Evolutionary conservation across 2,113 vertebrate species (phyloP), one percentile per base, ranked within the genome.

Genomic region (Rutilus rutilus): DNA sequence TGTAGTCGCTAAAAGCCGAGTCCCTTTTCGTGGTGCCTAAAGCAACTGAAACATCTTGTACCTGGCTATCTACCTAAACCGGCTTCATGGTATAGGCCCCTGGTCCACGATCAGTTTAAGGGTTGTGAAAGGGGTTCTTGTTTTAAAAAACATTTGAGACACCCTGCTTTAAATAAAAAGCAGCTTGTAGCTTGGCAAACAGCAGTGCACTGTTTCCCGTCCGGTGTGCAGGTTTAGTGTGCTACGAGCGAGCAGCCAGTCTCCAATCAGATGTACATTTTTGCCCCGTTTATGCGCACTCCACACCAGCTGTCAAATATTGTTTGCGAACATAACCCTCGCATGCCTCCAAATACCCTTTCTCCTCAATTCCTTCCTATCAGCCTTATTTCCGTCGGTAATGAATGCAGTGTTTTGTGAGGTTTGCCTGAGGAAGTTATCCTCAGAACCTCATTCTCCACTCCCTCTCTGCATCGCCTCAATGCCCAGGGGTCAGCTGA

Each of bases 381-480:
- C 30, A 85, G 42, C n/a, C 64, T 85, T 87, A 85, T 87, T 89
- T 89, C 73, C 78, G 33, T 6, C 12, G 82, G 36, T 89, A 89
- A 89, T 89, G 88, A 88, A 90, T 85, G 79, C 45, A 64, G 79
- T 89, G 89, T 92, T 91, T 92, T 92, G 91, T 90, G 90, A 88
- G 85, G 88, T 90, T 92, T 90, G 87, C 92, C 89, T 76, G 79
- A 84, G 78, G 82, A 87, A 71, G 83, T 81, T 86, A 89, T 92
- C 89, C 92, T 94, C 90, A 88, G 91, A 91, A 90, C 91, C 89
- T 79, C 82, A 88, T 91, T 91, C 91, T 87, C 90, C 33, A 81
- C 91, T 93, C 92, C 89, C 89, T 87, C 87, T 91, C 90, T 90
- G 91, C 90, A 92, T 94, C 92, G 93, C 93, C 93, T 87, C 92